A percentile compares a stretch with the other conserved stretches of the same genome.
These are phyloP conservation scores for Azemiops feae DNA, from an alignment of 2,113 vertebrate genomes.

Conservation along the genomic window DNA sequence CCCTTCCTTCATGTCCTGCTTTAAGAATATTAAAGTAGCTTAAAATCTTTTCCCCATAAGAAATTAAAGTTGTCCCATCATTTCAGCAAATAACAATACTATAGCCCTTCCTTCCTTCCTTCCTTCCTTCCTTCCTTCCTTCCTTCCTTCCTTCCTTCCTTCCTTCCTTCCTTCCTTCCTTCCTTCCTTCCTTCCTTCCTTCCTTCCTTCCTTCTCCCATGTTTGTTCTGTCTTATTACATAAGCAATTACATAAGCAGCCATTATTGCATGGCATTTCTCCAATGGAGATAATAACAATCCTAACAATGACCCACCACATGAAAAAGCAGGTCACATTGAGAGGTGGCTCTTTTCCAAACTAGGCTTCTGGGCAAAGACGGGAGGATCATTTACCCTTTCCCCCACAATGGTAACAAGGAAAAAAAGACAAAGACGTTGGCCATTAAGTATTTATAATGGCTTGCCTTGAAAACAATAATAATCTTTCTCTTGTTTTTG, in stretches of 20 bases:
- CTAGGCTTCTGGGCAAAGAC: conserved; percentile 54
- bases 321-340: conserved; percentile 29
- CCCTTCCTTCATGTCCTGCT: conserved; percentile 13
- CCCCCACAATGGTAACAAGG: conserved; percentile 29
- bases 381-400: conserved; percentile 52
- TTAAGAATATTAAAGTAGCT: conserved; percentile 16
- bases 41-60: not conserved
- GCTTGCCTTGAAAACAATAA: conserved; percentile 46
- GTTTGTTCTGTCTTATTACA: not conserved
- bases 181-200: not conserved
- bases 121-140: too few relatives aligned
- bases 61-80: conserved; percentile 24
- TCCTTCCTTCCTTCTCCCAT: not conserved
- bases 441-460: conserved; percentile 22
- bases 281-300: conserved; percentile 47
- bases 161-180: not conserved
- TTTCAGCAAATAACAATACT: conserved; percentile 11
- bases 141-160: too few relatives aligned
- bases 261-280: conserved; percentile 37
- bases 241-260: conserved; percentile 49
- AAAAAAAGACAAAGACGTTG: conserved; percentile 44
- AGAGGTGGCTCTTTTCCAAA: conserved; percentile 45
- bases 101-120: too few relatives aligned
- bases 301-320: conserved; percentile 40
- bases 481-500: conserved; percentile 17